Percentiles rank a stretch among this genome's conserved stretches.
Conservation (phyloP, 2,113 vertebrate species). For the Plecturocebus donacophilus region DNA sequence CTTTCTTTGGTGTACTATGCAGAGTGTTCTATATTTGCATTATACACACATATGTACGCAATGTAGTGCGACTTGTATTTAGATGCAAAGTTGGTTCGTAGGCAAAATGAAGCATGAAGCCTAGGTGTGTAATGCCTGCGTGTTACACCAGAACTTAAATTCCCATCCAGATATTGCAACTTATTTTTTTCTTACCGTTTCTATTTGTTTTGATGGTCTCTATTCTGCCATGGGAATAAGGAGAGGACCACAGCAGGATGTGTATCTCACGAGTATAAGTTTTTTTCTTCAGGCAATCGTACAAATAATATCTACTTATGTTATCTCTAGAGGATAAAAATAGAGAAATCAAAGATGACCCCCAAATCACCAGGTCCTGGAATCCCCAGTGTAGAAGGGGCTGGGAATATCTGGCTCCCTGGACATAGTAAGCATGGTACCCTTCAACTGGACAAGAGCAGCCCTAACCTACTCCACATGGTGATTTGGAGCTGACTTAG, state of each 20-base stretch:
- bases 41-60: background rate
- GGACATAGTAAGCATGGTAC: rapidly evolving
- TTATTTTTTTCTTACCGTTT: background rate
- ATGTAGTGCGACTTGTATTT: background rate
- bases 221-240: background rate
- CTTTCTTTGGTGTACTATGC: conserved; percentile 36
- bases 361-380: background rate
- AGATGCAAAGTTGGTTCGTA: background rate
- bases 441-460: background rate
- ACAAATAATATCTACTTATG: background rate
- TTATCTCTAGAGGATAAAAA: background rate
- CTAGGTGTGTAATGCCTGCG: background rate
- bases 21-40: background rate
- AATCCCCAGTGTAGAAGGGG: background rate
- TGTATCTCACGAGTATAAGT: background rate
- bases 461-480: background rate
- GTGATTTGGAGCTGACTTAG: background rate
- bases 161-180: background rate
- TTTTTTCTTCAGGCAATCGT: background rate
- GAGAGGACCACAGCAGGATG: background rate
- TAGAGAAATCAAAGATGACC: background rate
- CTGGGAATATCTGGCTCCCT: background rate
- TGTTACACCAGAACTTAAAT: background rate
- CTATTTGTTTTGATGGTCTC: background rate
- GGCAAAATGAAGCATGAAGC: background rate